Percentiles rank a stretch among this genome's conserved stretches.
phyloP scores from a whole-genome alignment of 2,797 vertebrate genomes.

The Pseudopleuronectes americanus region DNA sequence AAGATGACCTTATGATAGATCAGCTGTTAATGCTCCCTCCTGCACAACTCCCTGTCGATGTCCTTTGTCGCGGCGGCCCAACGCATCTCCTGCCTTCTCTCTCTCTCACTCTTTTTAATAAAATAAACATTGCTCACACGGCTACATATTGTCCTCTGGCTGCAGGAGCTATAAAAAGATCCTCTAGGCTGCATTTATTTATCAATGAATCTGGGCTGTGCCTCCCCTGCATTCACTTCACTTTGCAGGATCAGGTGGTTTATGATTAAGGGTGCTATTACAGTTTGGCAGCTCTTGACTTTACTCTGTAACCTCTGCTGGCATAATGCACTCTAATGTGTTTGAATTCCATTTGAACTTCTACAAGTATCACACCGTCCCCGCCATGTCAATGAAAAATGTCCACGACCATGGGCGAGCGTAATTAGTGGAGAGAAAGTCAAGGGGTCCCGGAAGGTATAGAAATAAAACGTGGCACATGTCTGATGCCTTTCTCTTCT shows the following conservation, averaged over 20 bases:
- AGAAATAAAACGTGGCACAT: slow-evolving; percentile 26
- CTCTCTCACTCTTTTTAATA: slow-evolving; percentile 42
- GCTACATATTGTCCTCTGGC: slow-evolving; percentile 57
- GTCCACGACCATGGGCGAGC: slow-evolving; percentile 35
- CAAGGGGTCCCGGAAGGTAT: slow-evolving; percentile 40
- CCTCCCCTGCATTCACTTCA: slow-evolving; percentile 40
- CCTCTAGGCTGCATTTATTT: slow-evolving; percentile 64
- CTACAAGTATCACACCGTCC: slow-evolving; percentile 37
- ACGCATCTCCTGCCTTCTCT: not conserved
- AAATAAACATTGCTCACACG: slow-evolving; percentile 55
- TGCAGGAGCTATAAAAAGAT: slow-evolving; percentile 63
- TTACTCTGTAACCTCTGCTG: slow-evolving; percentile 61
- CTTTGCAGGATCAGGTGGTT: slow-evolving; percentile 59
- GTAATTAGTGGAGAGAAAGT: slow-evolving; percentile 56
- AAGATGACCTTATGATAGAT: slow-evolving; percentile 84
- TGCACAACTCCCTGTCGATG: not conserved
- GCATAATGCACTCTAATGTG: slow-evolving; percentile 69
- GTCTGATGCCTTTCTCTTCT: slow-evolving; percentile 19
- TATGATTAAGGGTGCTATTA: slow-evolving; percentile 69
- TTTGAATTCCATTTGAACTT: slow-evolving; percentile 72
- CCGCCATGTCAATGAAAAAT: slow-evolving; percentile 50
- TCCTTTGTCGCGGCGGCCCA: slow-evolving; percentile 23
- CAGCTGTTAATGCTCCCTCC: slow-evolving; percentile 56
- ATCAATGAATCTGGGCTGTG: slow-evolving; percentile 66
- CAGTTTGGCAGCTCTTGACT: slow-evolving; percentile 70